phyloP scores from a whole-genome alignment of 2,888 invertebrate species.

The Zaprionus obscuricornis region DNA sequence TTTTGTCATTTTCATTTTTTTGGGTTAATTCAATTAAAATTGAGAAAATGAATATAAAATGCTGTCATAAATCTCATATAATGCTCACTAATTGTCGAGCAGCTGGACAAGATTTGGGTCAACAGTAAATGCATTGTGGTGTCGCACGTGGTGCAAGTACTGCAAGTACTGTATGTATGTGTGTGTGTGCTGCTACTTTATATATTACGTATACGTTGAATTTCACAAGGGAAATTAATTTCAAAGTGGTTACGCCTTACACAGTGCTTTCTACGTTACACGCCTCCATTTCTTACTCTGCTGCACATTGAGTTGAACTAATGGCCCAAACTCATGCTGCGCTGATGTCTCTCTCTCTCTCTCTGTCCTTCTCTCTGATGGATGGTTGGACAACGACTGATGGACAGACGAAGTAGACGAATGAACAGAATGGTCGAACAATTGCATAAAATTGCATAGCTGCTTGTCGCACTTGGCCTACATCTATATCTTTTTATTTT shows the following conservation, averaged over 20 bases:
- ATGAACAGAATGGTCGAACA: constrained; percentile 32
- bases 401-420: constrained; percentile 10
- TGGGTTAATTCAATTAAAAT: constrained; percentile 48
- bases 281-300: not conserved
- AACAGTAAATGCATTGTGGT: no score
- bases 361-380: no score
- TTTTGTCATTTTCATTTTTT: constrained; percentile 7
- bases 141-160: not conserved
- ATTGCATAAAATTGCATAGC: constrained; percentile 53
- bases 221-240: constrained; percentile 77
- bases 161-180: constrained; percentile 6
- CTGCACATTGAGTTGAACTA: constrained; percentile 34
- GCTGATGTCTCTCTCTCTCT: constrained; percentile 47
- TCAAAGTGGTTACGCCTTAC: constrained; percentile 62
- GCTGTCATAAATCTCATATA: constrained; percentile 41
- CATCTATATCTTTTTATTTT: constrained; percentile 64
- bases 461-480: constrained; percentile 64
- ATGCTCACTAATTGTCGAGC: constrained; percentile 32
- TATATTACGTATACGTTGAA: constrained; percentile 66
- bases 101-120: constrained; percentile 58
- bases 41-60: constrained; percentile 12
- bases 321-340: constrained; percentile 64
- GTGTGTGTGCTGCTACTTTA: constrained; percentile 14
- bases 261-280: no score
- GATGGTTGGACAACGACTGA: not conserved